Conservation (phyloP, 2,888 invertebrate genomes). For the Beris chalybata region DNA sequence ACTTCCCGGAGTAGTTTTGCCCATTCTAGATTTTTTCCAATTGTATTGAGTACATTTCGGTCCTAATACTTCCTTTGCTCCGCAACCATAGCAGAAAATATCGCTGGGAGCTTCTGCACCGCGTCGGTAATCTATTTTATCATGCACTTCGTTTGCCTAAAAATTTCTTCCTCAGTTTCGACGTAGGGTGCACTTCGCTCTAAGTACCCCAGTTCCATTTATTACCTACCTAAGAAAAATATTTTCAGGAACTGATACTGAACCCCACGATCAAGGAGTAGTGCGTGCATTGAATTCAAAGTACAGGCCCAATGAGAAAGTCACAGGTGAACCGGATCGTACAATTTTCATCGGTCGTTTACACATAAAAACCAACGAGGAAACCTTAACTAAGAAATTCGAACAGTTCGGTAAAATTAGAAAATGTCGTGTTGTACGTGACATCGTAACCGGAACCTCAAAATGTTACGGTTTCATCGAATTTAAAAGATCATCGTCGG, state of each 20-base stretch:
- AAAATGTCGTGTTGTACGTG: constrained; percentile 68
- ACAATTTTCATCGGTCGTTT: constrained; percentile 78
- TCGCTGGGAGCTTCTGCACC: no score
- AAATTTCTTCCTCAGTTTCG: no score
- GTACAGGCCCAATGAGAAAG: constrained; percentile 66
- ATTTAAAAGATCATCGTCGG: constrained; percentile 65
- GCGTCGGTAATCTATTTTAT: no score
- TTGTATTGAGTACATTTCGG: no score
- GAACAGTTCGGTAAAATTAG: constrained; percentile 68
- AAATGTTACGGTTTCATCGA: constrained; percentile 87
- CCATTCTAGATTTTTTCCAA: no score
- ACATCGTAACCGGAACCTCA: constrained; percentile 81
- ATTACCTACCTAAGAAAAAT: no score
- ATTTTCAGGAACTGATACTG: constrained; percentile 66
- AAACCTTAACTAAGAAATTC: constrained; percentile 61
- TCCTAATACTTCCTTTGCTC: no score
- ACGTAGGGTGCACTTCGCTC: no score
- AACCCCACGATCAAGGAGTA: constrained; percentile 79
- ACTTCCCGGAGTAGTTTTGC: no score
- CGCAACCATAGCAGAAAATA: no score
- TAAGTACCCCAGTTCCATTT: no score
- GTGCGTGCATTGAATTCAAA: constrained; percentile 69
- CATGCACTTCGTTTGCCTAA: no score
- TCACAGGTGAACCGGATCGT: constrained; percentile 68
- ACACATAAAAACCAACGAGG: constrained; percentile 67